These are phyloP conservation scores for Jacana jacana DNA, from an alignment of 2,113 vertebrate genomes.

Conservation along the genomic window DNA sequence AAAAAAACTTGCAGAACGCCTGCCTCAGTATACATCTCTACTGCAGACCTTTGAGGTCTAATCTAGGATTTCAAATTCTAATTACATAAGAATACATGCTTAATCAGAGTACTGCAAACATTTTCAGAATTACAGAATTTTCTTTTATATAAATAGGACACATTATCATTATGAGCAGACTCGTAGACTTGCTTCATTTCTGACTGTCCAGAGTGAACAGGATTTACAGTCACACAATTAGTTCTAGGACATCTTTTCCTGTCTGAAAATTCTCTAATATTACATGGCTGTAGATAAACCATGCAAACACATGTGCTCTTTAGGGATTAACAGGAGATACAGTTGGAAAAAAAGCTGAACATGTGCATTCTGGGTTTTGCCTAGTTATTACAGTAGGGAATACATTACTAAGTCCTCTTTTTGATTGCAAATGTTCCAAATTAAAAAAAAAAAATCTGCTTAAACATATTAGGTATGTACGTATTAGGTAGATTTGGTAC, in stretches of 20 bases:
- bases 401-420: conserved; percentile 59
- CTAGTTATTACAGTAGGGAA: conserved; percentile 52
- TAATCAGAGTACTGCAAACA: not conserved
- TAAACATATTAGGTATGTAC: conserved; percentile 3
- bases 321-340: conserved; percentile 58
- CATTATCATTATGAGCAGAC: not conserved
- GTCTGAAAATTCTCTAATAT: conserved; percentile 44
- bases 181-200: not conserved
- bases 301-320: conserved; percentile 39
- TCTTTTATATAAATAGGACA: conserved; percentile 21
- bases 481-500: conserved; percentile 21
- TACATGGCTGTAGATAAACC: conserved; percentile 34
- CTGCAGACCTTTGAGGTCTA: not conserved
- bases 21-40: not conserved
- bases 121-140: conserved; percentile 2
- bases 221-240: conserved; percentile 50
- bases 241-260: conserved; percentile 30
- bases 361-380: conserved; percentile 49
- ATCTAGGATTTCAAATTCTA: not conserved
- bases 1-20: not conserved
- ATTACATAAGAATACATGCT: not conserved
- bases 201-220: conserved; percentile 28
- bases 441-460: conserved; percentile 27
- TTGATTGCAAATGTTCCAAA: conserved; percentile 50
- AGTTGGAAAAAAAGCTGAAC: conserved; percentile 50